A percentile compares a stretch with the other conserved stretches of the same genome.
Conservation (phyloP, 2,113 vertebrate genomes). For the Peucedramus taeniatus region DNA sequence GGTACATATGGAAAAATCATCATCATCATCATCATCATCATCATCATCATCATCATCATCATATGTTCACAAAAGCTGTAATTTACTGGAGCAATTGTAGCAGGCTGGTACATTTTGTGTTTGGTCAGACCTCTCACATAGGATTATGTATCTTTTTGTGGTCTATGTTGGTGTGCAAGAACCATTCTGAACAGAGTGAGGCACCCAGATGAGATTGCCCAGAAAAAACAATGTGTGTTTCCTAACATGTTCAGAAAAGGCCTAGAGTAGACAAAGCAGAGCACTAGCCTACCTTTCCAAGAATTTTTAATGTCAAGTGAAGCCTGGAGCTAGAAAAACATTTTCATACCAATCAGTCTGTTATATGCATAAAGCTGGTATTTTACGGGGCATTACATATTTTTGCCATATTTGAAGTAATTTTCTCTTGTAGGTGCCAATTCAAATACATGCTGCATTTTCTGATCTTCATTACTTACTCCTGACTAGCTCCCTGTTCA, state of each 20-base stretch:
- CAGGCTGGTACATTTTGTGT: neutral
- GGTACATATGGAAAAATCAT: neutral
- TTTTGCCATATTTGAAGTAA: neutral
- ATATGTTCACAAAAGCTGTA: neutral
- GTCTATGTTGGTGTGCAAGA: neutral
- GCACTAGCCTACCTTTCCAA: constrained; percentile 22
- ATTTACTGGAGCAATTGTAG: neutral
- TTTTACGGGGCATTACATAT: constrained; percentile 52
- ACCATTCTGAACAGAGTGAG: neutral
- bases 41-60: too few relatives aligned
- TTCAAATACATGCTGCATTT: constrained; percentile 38
- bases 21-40: neutral
- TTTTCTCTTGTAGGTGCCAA: constrained; percentile 14
- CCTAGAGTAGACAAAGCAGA: neutral
- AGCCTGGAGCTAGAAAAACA: constrained; percentile 44
- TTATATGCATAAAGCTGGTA: neutral
- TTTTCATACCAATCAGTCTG: constrained; percentile 1
- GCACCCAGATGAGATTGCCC: neutral
- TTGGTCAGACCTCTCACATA: neutral
- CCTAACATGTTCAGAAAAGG: neutral
- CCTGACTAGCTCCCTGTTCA: neutral
- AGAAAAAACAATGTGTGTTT: neutral
- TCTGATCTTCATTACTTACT: neutral
- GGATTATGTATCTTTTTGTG: neutral
- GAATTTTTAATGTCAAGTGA: constrained; percentile 35